Evolutionary conservation across 2,797 vertebrate species (phyloP), one percentile per base, ranked within the genome.

Genomic region (Amphiprion clarkii): DNA sequence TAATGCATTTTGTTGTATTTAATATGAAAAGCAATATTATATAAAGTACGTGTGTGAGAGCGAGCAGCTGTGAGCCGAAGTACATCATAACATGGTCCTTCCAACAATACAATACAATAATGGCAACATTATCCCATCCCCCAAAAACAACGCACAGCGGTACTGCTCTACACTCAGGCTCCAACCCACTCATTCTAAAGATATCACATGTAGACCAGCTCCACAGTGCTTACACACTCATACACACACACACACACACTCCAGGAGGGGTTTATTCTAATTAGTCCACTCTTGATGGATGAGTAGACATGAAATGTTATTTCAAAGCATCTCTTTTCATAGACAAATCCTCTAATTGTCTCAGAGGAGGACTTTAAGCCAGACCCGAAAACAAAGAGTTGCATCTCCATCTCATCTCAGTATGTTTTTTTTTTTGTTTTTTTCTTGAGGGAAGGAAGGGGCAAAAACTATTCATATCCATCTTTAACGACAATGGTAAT

Each of bases 151-250:
- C 71, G 64, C 86, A 82, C 79, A 70, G 76, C 86, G 87, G 73
- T 67, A 88, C 88, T 78, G 88, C 84, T 80, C 87, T 79, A 86
- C 86, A 59, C 84, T 85, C 76, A 82, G 77, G 78, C 87, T 80
- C 57, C 93, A 84, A 58, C 95, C 94, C 94, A 95, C 94, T 93
- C 93, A 86, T 91, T 94, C 93, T 95, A 95, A 95, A 95, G 93
- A 95, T 95, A 95, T 93, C 93, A 80, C 90, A 85, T 87, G 79
- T 80, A 88, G 84, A 87, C 83, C 88, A 86, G 88, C 86, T 92
- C 81, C 74, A 80, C 81, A 86, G 81, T 21, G 40, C 74, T 60
- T 27, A 57, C 83, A 76, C 80, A 78, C 63, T 44, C 46, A 56
- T 17, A 14, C 42, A 51, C 48, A 51, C 48, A 49, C 48, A 51